phyloP scores from a whole-genome alignment of 2,888 invertebrate species.

The Loripinus fragilis region DNA sequence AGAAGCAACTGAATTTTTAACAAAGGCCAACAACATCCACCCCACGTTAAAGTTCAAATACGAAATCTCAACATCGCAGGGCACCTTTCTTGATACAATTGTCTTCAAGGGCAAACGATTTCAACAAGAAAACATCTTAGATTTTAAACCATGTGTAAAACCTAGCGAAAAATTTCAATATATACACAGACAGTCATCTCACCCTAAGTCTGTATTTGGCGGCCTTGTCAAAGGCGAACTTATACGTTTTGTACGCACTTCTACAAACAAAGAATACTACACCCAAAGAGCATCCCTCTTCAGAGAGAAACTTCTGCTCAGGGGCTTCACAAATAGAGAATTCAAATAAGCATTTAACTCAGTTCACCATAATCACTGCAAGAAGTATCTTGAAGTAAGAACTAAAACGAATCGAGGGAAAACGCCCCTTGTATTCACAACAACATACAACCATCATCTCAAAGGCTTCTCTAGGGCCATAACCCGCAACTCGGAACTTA shows the following conservation, averaged over 20 bases:
- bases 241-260: background rate
- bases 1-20: background rate
- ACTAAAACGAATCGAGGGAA: background rate
- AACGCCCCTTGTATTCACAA: background rate
- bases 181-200: slow-evolving; percentile 6
- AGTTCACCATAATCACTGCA: background rate
- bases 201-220: background rate
- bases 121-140: background rate
- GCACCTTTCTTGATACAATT: background rate
- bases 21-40: background rate
- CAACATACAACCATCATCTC: background rate
- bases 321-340: background rate
- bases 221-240: slow-evolving; percentile 5
- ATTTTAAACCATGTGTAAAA: slow-evolving; percentile 10
- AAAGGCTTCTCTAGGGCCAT: background rate
- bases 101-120: slow-evolving; percentile 3
- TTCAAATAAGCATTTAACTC: background rate
- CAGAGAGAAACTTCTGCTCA: background rate
- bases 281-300: background rate
- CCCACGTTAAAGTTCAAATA: slow-evolving; percentile 5
- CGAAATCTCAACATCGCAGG: background rate
- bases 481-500: background rate
- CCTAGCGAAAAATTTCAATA: slow-evolving; percentile 2
- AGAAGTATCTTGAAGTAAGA: background rate
- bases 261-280: background rate